phyloP scores from a whole-genome alignment of 2,888 invertebrate genomes.

The Dynastes tityus region DNA sequence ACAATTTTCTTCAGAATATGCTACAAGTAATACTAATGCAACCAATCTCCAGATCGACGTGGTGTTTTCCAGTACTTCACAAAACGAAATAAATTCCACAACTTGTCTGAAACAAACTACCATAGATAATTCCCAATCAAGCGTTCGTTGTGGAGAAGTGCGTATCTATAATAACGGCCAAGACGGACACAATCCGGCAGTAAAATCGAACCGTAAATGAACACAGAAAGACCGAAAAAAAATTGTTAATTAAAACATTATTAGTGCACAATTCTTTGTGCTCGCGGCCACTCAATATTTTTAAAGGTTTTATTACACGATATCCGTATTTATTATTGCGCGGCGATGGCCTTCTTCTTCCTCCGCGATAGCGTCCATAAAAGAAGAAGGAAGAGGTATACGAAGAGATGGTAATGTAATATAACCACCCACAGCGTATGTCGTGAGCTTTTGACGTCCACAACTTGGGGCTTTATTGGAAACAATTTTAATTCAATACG shows the following conservation, averaged over 20 bases:
- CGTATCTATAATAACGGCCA: conserved; percentile 27
- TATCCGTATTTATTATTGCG: conserved; percentile 46
- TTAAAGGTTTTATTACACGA: conserved; percentile 47
- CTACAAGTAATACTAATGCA: too few species aligned
- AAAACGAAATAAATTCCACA: not conserved
- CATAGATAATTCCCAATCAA: conserved; percentile 37
- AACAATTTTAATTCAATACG: conserved; percentile 54
- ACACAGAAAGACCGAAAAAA: conserved; percentile 38
- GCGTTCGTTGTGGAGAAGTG: conserved; percentile 20
- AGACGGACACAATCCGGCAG: conserved; percentile 32
- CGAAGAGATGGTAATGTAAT: conserved; percentile 57
- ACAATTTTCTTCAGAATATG: too few species aligned
- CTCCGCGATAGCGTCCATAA: conserved; percentile 25
- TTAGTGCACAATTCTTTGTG: conserved; percentile 44
- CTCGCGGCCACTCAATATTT: conserved; percentile 46
- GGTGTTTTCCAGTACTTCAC: not conserved
- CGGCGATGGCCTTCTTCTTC: conserved; percentile 30
- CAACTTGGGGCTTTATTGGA: conserved; percentile 53
- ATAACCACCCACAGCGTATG: conserved; percentile 60
- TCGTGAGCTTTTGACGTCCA: conserved; percentile 55
- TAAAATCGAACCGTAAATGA: conserved; percentile 44
- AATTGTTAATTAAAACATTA: conserved; percentile 50
- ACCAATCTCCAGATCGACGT: too few species aligned
- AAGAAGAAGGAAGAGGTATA: conserved; percentile 41
- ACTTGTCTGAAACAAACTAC: conserved; percentile 14